Base-by-base conservation (phyloP, 2,113 vertebrate genomes). In the Eulacestoma nigropectus region DNA sequence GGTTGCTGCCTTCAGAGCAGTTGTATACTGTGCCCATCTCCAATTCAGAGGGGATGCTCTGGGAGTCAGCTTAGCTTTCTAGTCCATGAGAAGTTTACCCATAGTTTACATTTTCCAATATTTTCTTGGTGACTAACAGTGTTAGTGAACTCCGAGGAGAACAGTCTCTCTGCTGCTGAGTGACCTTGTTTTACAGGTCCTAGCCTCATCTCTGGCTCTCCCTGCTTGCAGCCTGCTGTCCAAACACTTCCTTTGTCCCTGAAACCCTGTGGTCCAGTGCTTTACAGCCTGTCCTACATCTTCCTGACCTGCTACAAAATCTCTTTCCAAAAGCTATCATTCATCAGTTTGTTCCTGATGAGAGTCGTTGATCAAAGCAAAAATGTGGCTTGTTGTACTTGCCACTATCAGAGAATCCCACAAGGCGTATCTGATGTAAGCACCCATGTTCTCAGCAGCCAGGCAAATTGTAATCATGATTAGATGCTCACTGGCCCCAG, bases 111-210 rank as follows among this genome's bases (percentile, higher is more conserved):
- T 93, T 86, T 88, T 90, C 32, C 64, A 55, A 6, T 86, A 39
- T 89, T 96, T 92, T 90, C 37, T 49, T n/a, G 53, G 52, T 95
- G 93, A 92, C 68, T 94, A 90, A 94, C 64, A 88, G 35, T 80
- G 85, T 83, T 86, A 84, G 6, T 93, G 92, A 95, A 84, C 93
- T 93, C 85, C 4, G 7, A 59, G 60, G 22, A 92, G 42, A 32
- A 16, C 33, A 59, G 14, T 41, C 50, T 69, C 72, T 60, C 53
- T 86, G 82, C 57, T 63, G 20, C n/a, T 53, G 75, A 23, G 32
- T 72, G 52, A 90, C 44, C 76, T 84, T 67, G 41, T 75, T 84
- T 84, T 75, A 56, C 41, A 64, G 52, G 74, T 87, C 84, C 37
- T 57, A 49, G 10, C 25, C n/a, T 85, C 9, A 1, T 82, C 65